Evolutionary conservation across 1,140 invertebrate genomes (phyloP).

Genomic region (Bemisia tabaci): DNA sequence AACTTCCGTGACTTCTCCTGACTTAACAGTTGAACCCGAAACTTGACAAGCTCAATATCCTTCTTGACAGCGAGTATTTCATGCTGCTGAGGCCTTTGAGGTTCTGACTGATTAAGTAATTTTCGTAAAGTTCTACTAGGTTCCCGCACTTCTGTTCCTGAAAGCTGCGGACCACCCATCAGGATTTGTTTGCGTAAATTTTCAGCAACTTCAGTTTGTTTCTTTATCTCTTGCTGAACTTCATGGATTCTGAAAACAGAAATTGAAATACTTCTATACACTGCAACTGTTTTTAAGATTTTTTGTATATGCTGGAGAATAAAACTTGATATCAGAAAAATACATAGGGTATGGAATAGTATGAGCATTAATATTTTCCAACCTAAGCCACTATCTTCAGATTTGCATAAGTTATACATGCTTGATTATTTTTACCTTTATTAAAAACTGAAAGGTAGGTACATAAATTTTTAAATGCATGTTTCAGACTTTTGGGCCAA

Average conservation of each 20-base stretch:
- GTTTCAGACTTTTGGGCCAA: no score
- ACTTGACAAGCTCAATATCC: slow-evolving; percentile 41
- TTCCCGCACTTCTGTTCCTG: slow-evolving; percentile 11
- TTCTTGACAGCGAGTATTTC: slow-evolving; percentile 25
- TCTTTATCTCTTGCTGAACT: slow-evolving; percentile 41
- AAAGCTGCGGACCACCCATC: slow-evolving; percentile 22
- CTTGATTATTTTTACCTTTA: no score
- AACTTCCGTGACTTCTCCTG: slow-evolving; percentile 39
- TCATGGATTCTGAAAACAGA: slow-evolving; percentile 36
- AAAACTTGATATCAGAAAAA: no score
- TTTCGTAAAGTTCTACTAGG: slow-evolving; percentile 21
- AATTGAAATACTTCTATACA: no score
- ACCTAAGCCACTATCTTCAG: no score
- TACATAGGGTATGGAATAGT: no score
- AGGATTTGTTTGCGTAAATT: slow-evolving; percentile 38
- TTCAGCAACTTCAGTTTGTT: slow-evolving; percentile 38
- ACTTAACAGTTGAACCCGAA: slow-evolving; percentile 39
- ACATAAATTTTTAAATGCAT: no score
- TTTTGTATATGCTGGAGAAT: no score
- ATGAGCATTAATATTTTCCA: no score
- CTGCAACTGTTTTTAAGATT: no score
- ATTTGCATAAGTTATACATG: no score
- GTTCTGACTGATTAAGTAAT: slow-evolving; percentile 20
- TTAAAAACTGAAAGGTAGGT: no score
- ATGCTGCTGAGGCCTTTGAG: slow-evolving; percentile 15